Evolutionary conservation across 1,140 invertebrate genomes (phyloP).

Genomic region (Spodoptera frugiperda): DNA sequence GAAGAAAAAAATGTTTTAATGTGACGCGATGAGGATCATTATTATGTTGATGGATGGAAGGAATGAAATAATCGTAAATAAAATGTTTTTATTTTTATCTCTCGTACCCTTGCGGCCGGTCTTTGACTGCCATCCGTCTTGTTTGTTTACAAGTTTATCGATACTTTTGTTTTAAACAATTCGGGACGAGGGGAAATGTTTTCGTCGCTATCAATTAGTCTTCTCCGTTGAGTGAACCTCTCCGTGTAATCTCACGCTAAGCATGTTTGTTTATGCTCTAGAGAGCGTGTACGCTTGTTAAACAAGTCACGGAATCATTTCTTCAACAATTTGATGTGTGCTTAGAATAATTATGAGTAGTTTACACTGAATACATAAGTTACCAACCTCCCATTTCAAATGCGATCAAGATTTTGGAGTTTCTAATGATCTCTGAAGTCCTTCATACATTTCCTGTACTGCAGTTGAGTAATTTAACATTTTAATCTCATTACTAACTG

Average conservation of each 20-base stretch:
- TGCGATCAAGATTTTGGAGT: neutral
- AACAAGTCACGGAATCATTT: slow-evolving; percentile 20
- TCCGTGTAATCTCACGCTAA: slow-evolving; percentile 9
- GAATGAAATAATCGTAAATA: slow-evolving; percentile 43
- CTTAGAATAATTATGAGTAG: slow-evolving; percentile 2
- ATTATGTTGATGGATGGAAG: slow-evolving; percentile 43
- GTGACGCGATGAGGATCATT: slow-evolving; percentile 44
- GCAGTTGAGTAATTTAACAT: slow-evolving; percentile 7
- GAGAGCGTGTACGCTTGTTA: slow-evolving; percentile 17
- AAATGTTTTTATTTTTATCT: slow-evolving; percentile 42
- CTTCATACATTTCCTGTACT: slow-evolving; percentile 7
- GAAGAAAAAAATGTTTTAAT: slow-evolving; percentile 59
- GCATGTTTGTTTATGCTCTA: slow-evolving; percentile 19
- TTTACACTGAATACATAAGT: slow-evolving; percentile 21
- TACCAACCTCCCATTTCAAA: neutral
- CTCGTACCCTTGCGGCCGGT: slow-evolving; percentile 30
- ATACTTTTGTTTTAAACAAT: slow-evolving; percentile 21
- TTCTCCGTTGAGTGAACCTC: slow-evolving; percentile 6
- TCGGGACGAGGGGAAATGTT: neutral
- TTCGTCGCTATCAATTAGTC: slow-evolving; percentile 12
- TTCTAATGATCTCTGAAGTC: neutral
- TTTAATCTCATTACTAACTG: neutral
- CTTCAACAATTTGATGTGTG: slow-evolving; percentile 12
- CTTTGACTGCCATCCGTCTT: slow-evolving; percentile 28
- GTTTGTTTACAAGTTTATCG: slow-evolving; percentile 15